Evolutionary conservation across 2,113 vertebrate species (phyloP).

Genomic region (Hydrochoerus hydrochaeris): DNA sequence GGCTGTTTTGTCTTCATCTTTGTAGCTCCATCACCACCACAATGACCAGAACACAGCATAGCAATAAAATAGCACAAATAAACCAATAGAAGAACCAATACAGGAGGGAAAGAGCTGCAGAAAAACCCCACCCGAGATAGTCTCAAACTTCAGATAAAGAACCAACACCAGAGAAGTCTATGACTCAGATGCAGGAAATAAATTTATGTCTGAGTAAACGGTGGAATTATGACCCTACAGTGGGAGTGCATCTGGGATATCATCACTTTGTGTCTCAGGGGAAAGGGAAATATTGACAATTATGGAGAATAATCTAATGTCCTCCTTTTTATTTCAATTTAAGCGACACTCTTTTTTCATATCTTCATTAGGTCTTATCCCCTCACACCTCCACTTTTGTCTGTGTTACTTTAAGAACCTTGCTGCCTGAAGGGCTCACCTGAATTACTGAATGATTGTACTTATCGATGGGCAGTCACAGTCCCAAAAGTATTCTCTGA

Average conservation of each 20-base stretch:
- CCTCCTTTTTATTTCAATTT: background rate
- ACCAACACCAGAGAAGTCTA: background rate
- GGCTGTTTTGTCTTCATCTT: background rate
- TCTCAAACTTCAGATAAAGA: background rate
- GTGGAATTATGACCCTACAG: background rate
- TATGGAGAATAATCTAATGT: background rate
- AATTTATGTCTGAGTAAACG: conserved; percentile 2
- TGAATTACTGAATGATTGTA: background rate
- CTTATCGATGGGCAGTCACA: background rate
- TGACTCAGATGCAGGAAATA: conserved; percentile 48
- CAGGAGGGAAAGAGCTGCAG: background rate
- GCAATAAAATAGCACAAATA: background rate
- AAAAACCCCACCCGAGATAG: background rate
- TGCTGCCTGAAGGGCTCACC: background rate
- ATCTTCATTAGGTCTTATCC: background rate
- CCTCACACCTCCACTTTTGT: background rate
- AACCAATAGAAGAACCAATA: background rate
- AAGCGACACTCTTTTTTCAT: background rate
- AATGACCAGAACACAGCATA: background rate
- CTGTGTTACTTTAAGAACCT: background rate
- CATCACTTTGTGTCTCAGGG: background rate
- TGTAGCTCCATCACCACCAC: background rate
- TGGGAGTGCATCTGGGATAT: background rate
- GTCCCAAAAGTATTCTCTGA: background rate
- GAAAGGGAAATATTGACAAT: background rate